A percentile compares a stretch with the other conserved stretches of the same genome.
Conservation (phyloP, 2,797 vertebrate genomes). For the Typhlichthys subterraneus region DNA sequence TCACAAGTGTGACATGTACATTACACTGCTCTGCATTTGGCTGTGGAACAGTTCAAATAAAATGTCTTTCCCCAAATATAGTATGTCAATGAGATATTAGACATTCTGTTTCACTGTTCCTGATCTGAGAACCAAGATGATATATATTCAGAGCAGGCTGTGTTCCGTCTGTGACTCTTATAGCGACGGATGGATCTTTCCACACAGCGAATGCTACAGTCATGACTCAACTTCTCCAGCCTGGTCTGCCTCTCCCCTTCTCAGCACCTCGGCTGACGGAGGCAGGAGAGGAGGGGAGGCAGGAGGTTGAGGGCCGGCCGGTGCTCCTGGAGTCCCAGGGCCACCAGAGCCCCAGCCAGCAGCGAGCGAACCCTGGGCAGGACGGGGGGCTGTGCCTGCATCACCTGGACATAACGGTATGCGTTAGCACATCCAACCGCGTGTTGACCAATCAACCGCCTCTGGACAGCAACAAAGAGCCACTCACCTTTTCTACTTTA, state of each 20-base stretch:
- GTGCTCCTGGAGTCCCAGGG: constrained; percentile 82
- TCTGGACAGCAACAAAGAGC: neutral
- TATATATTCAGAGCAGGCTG: neutral
- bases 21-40: neutral
- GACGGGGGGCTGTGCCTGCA: constrained; percentile 81
- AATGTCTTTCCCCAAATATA: neutral
- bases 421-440: neutral
- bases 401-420: constrained; percentile 73
- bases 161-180: no score
- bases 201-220: no score
- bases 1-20: neutral
- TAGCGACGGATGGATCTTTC: neutral
- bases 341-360: constrained; percentile 80
- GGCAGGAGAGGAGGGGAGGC: constrained; percentile 73
- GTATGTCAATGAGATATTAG: neutral
- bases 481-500: constrained; percentile 87
- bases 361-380: constrained; percentile 79
- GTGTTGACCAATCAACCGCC: neutral
- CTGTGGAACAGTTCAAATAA: neutral
- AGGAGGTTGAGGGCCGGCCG: constrained; percentile 80
- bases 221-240: neutral
- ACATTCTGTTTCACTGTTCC: neutral
- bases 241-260: neutral
- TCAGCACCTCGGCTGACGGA: constrained; percentile 62
- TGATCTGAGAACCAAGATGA: neutral